Percentiles rank a stretch among this genome's conserved stretches.
These are phyloP conservation scores for Melanotaenia trifasciata DNA, from an alignment of 2,797 vertebrate genomes.

Conservation along the genomic window DNA sequence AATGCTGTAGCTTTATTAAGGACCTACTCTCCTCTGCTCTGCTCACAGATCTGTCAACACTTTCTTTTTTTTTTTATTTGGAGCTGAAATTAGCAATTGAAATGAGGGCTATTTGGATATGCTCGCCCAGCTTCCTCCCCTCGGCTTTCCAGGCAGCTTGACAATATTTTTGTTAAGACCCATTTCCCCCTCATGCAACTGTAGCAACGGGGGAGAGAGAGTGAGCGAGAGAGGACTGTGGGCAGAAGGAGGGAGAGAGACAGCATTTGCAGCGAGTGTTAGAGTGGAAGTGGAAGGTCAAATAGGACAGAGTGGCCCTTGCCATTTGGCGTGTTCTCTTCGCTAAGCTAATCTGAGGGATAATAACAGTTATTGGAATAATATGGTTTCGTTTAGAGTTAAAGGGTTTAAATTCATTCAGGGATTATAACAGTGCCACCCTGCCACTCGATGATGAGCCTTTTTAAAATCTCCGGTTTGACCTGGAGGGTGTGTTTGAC, in stretches of 20 bases:
- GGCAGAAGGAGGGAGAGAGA: not conserved
- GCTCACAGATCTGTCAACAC: conserved; percentile 62
- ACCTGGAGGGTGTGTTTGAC: conserved; percentile 20
- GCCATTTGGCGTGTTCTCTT: conserved; percentile 57
- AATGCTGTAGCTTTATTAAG: conserved; percentile 71
- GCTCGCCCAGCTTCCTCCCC: conserved; percentile 75
- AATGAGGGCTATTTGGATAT: conserved; percentile 79
- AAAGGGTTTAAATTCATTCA: conserved; percentile 58
- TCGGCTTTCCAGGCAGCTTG: conserved; percentile 83
- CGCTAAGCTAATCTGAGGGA: conserved; percentile 62
- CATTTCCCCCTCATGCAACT: conserved; percentile 78
- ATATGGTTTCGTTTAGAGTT: conserved; percentile 57
- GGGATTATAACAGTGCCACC: conserved; percentile 55
- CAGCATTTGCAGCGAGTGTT: conserved; percentile 46
- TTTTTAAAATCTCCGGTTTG: not conserved
- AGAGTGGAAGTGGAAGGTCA: conserved; percentile 72
- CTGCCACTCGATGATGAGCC: conserved; percentile 25
- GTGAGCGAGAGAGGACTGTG: conserved; percentile 30
- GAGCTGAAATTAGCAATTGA: conserved; percentile 82
- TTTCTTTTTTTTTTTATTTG: conserved; percentile 23
- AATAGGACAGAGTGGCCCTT: conserved; percentile 53
- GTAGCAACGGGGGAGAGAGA: conserved; percentile 58
- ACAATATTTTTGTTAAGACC: conserved; percentile 84
- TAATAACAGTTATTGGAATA: conserved; percentile 65
- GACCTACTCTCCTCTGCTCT: conserved; percentile 50